phyloP scores from a whole-genome alignment of 2,888 invertebrate genomes.

The Trichogramma dendrolimi region DNA sequence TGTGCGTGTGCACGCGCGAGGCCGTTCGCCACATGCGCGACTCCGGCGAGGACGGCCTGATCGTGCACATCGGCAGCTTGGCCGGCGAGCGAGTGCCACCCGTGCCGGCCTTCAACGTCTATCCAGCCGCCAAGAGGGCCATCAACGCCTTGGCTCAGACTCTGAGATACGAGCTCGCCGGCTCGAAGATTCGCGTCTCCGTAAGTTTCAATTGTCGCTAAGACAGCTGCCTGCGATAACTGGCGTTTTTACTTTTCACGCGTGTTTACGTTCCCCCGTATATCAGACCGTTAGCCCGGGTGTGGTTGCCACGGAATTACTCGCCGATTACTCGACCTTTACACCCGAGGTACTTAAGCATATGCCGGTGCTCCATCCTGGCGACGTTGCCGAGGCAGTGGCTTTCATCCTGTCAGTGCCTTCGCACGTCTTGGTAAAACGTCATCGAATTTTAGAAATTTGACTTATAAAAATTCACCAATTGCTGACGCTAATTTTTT shows the following conservation, averaged over 20 bases:
- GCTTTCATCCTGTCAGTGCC: conserved; percentile 62
- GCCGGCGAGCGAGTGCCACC: conserved; percentile 55
- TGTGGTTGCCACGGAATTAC: conserved; percentile 57
- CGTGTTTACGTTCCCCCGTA: not conserved
- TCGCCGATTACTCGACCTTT: conserved; percentile 45
- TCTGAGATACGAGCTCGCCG: conserved; percentile 56
- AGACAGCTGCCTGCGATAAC: not conserved
- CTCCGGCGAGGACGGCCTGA: conserved; percentile 55
- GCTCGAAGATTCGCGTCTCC: conserved; percentile 35
- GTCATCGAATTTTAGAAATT: not conserved
- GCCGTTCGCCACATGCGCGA: conserved; percentile 53
- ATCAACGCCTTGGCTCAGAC: conserved; percentile 59
- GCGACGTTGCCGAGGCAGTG: conserved; percentile 63
- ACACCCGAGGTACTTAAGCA: conserved; percentile 42
- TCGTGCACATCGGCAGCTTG: conserved; percentile 60
- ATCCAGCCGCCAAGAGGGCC: conserved; percentile 60
- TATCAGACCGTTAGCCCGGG: conserved; percentile 63
- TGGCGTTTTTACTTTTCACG: too few species aligned
- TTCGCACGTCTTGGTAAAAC: conserved; percentile 57
- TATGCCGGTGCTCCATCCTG: conserved; percentile 54
- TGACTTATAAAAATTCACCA: not conserved
- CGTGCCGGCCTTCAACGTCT: conserved; percentile 53
- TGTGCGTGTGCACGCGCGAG: conserved; percentile 38
- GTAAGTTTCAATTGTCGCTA: conserved; percentile 24
- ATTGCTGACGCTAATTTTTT: not conserved